Conservation (phyloP, 2,888 invertebrate genomes). For the Dioctria linearis region DNA sequence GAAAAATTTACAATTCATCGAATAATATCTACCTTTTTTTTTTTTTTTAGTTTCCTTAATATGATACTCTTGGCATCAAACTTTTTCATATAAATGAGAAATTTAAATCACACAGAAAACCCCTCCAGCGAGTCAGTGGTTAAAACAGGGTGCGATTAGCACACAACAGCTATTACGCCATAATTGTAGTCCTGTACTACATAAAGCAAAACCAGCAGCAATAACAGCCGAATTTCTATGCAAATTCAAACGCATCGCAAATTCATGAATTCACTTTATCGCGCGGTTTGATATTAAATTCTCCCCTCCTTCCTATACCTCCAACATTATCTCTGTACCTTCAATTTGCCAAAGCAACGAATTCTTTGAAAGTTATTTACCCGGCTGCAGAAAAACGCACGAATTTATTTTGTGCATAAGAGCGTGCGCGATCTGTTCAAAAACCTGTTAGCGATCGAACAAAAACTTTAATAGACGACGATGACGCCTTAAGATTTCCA, state of each 20-base stretch:
- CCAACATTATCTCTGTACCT: background rate
- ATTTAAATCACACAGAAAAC: slow-evolving; percentile 18
- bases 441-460: slow-evolving; percentile 26
- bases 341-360: slow-evolving; percentile 30
- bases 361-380: slow-evolving; percentile 26
- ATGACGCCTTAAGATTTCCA: slow-evolving; percentile 17
- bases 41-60: no score
- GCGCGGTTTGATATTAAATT: background rate
- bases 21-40: no score
- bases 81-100: slow-evolving; percentile 24
- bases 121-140: slow-evolving; percentile 15
- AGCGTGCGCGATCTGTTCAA: background rate
- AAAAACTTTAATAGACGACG: slow-evolving; percentile 38
- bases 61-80: background rate
- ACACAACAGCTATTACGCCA: slow-evolving; percentile 31
- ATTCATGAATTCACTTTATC: background rate
- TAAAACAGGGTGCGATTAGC: slow-evolving; percentile 33
- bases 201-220: no score
- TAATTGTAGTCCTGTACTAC: slow-evolving; percentile 24
- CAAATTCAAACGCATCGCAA: slow-evolving; percentile 39
- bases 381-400: slow-evolving; percentile 11
- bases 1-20: no score
- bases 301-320: background rate
- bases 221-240: slow-evolving; percentile 29
- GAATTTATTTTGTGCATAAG: slow-evolving; percentile 25